These are phyloP conservation scores for Sphaeridia pumilis DNA, from an alignment of 2,888 invertebrate species.

Conservation along the genomic window DNA sequence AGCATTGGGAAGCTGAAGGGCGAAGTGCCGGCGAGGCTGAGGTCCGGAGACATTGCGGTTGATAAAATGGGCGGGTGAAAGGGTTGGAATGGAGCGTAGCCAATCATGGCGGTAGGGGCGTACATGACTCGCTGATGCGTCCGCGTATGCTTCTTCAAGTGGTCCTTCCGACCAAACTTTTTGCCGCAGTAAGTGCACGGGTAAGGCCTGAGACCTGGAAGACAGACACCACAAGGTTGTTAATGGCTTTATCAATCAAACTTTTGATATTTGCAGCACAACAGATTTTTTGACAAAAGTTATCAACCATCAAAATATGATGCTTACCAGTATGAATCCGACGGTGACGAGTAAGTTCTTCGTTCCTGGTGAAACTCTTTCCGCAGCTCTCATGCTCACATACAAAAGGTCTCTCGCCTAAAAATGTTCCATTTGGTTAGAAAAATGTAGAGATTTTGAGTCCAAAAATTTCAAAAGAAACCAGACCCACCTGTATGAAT, in stretches of 20 bases:
- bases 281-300: too few relatives aligned
- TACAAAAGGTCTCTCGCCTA: constrained; percentile 74
- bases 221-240: too few relatives aligned
- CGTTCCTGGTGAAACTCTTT: constrained; percentile 82
- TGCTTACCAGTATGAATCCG: constrained; percentile 62
- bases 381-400: constrained; percentile 76
- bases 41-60: constrained; percentile 23
- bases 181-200: constrained; percentile 80
- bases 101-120: constrained; percentile 27
- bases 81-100: constrained; percentile 35
- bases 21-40: constrained; percentile 19
- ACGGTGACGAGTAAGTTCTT: constrained; percentile 82
- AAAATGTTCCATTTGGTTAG: constrained; percentile 19
- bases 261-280: background rate
- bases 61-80: constrained; percentile 34
- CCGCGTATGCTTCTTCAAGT: constrained; percentile 83
- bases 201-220: constrained; percentile 58
- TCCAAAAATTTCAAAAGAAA: background rate
- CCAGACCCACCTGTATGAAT: constrained; percentile 62
- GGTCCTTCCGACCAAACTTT: constrained; percentile 84
- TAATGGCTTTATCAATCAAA: background rate
- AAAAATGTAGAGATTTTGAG: background rate
- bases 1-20: constrained; percentile 29
- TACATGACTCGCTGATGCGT: constrained; percentile 51
- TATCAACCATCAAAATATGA: background rate